These are phyloP conservation scores for Invenusta paracnida DNA, from an alignment of 2,888 invertebrate genomes.

Conservation along the genomic window DNA sequence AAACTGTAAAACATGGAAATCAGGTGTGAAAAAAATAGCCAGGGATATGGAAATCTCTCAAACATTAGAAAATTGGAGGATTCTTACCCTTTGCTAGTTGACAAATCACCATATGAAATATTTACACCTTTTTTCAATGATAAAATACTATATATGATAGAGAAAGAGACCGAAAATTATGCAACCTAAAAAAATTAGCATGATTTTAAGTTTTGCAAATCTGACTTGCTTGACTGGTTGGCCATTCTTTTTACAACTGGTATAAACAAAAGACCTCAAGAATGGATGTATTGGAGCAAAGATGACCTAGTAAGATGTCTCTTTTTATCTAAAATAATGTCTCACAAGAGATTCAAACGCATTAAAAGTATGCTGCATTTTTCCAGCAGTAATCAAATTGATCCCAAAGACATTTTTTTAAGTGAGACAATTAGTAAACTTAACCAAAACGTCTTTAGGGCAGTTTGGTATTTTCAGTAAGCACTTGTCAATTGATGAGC, in stretches of 20 bases:
- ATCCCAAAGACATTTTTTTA: too few species aligned
- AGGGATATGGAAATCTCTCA: neutral
- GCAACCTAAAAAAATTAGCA: neutral
- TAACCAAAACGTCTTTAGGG: too few species aligned
- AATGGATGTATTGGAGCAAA: neutral
- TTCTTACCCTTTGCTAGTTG: neutral
- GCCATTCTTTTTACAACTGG: neutral
- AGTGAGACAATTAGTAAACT: too few species aligned
- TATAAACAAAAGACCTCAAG: neutral
- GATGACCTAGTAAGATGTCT: neutral
- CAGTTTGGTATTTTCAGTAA: too few species aligned
- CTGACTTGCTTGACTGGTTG: neutral
- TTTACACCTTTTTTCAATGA: neutral
- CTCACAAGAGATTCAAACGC: too few species aligned
- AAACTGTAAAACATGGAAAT: neutral
- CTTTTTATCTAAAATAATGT: neutral
- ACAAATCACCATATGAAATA: slow-evolving; percentile 2
- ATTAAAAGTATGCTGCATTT: too few species aligned
- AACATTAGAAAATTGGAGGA: neutral
- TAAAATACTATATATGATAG: neutral
- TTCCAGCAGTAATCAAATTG: too few species aligned
- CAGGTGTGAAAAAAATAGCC: neutral
- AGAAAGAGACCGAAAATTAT: neutral
- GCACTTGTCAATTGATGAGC: too few species aligned
- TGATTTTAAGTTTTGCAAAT: neutral